Evolutionary conservation across 2,113 vertebrate species (phyloP).

Genomic region (Petroica traversi): DNA sequence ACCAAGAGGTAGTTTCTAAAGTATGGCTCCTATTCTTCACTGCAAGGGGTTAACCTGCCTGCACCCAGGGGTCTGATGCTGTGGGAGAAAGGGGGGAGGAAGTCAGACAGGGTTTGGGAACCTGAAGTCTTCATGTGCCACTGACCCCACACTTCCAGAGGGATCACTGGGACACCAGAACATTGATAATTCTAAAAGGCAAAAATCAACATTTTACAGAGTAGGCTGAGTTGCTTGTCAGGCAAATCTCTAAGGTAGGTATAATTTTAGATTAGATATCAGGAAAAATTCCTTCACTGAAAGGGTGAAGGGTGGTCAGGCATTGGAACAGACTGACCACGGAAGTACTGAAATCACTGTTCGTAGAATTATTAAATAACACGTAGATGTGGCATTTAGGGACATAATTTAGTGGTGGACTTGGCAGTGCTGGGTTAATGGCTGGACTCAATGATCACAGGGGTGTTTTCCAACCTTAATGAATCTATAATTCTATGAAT

Average conservation of each 20-base stretch:
- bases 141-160: not conserved
- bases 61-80: not conserved
- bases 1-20: not conserved
- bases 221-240: not conserved
- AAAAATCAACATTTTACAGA: not conserved
- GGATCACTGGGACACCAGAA: not conserved
- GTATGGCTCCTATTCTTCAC: not conserved
- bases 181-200: not conserved
- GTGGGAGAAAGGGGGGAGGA: not conserved
- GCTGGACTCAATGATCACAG: not conserved
- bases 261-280: not conserved
- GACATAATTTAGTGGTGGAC: not conserved
- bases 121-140: not conserved
- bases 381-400: not conserved
- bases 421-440: not conserved
- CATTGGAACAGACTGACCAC: not conserved
- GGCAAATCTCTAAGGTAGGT: not conserved
- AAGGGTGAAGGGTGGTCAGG: not conserved
- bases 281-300: not conserved
- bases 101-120: not conserved
- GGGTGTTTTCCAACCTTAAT: not conserved
- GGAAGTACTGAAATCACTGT: not conserved
- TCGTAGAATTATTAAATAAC: not conserved
- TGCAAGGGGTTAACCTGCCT: not conserved
- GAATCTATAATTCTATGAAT: not conserved